Base-by-base conservation (phyloP, 2,888 invertebrate species). In the Philaethria dido region DNA sequence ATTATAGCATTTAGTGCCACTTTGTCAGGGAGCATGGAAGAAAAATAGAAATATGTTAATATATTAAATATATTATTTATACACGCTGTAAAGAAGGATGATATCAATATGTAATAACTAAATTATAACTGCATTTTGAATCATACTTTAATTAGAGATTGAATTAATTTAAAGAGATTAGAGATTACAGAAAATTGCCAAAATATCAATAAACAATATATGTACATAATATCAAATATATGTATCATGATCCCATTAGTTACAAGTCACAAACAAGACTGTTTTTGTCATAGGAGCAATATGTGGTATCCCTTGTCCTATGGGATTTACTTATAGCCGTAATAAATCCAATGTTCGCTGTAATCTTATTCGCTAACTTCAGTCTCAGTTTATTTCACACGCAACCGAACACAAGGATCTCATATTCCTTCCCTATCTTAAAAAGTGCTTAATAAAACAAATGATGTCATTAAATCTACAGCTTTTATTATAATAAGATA, bases 1-100 rank as follows among this genome's bases (percentile, higher is more conserved):
- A 84, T 90, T 92, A 92, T 92, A 87, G 92, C 92, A 92, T 84
- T 92, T 92, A 92, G 79, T 69, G 89, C 88, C 85, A 89, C 92
- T n/a, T n/a, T 92, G 85, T 84, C 80, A 75, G 75, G 80, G 72
- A 83, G 91, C 89, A 77, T 90, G 89, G 76, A 89, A n/a, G 87
- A 77, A 75, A 72, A 80, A 78, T 75, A 69, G 72, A 13, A 55
- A 13, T n/a, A 0, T 20, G n/a, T n/a, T n/a, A 36, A 33, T 33
- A 25, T 8, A n/a, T 45, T 45, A 54, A 14, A 48, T 36, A 61
- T 16, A 48, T 20, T 14, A 48, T 39, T 42, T 16, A 29, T 13
- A 16, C 16, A 8, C 33, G 1, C 4, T 33, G 9, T 8, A 33
- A 39, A 39, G 2, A n/a, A n/a, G n/a, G n/a, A n/a, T n/a, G n/a